Percentiles rank a stretch among this genome's conserved stretches.
Conservation (phyloP, 2,797 vertebrate species). For the Gypaetus barbatus region DNA sequence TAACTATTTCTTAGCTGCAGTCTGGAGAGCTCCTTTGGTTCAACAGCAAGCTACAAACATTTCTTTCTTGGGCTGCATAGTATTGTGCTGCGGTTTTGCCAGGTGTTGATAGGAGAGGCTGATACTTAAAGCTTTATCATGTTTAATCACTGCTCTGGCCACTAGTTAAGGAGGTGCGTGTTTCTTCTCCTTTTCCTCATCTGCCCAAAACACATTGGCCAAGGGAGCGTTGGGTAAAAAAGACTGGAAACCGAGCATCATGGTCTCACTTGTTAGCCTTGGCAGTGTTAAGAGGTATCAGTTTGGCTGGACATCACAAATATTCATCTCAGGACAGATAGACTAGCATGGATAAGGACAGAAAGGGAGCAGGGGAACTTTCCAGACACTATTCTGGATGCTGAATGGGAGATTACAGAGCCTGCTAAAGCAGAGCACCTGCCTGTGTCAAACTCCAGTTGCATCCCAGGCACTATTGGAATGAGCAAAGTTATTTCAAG, state of each 20-base stretch:
- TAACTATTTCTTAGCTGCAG: background rate
- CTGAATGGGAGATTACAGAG: background rate
- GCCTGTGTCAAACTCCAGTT: conserved; percentile 75
- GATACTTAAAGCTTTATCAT: background rate
- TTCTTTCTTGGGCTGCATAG: background rate
- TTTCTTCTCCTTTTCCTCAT: background rate
- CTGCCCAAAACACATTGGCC: background rate
- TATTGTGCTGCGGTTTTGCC: background rate
- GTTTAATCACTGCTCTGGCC: background rate
- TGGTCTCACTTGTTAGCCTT: background rate
- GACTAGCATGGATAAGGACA: background rate
- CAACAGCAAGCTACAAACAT: background rate
- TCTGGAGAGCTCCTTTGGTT: background rate
- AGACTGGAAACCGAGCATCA: background rate
- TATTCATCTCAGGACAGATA: background rate
- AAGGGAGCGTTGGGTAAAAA: background rate
- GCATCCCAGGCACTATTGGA: conserved; percentile 66
- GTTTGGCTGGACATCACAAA: background rate
- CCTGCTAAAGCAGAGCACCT: conserved; percentile 52
- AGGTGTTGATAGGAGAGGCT: background rate
- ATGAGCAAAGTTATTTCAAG: background rate
- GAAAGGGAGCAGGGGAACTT: background rate
- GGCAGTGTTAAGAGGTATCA: background rate
- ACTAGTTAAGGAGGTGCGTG: background rate
- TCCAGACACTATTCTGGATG: conserved; percentile 38